These are phyloP conservation scores for Trachelipus rathkii DNA, from an alignment of 1,140 invertebrate species.

Conservation along the genomic window DNA sequence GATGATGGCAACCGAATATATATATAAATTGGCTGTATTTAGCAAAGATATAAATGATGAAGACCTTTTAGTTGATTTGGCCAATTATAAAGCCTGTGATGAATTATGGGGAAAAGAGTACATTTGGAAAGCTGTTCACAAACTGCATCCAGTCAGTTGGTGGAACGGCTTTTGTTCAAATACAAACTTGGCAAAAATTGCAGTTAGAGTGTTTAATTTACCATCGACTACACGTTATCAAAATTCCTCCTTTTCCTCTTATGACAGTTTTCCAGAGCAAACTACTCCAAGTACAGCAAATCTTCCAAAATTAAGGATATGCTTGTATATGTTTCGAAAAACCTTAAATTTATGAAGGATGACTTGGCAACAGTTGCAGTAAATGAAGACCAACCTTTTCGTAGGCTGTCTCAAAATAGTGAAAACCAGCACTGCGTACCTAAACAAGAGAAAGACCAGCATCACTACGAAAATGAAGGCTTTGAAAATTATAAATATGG, in stretches of 20 bases:
- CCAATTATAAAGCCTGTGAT: constrained; percentile 1
- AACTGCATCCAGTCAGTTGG: constrained; percentile 2
- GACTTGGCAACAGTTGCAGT: neutral
- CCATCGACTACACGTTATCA: neutral
- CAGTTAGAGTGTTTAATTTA: neutral
- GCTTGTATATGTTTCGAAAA: neutral
- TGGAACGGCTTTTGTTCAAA: neutral
- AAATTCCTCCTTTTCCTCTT: neutral
- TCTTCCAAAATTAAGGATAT: neutral
- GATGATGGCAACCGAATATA: neutral
- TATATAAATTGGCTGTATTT: constrained; percentile 2
- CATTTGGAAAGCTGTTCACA: constrained; percentile 2
- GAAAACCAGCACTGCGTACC: neutral
- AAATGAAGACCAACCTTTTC: neutral
- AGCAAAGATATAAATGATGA: constrained; percentile 2
- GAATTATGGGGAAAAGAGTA: neutral
- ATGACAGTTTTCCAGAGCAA: neutral
- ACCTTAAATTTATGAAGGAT: neutral
- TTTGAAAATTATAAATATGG: neutral
- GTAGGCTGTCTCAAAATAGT: neutral
- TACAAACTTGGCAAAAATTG: neutral
- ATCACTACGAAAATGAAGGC: neutral
- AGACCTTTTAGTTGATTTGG: constrained; percentile 3
- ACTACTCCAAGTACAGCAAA: neutral
- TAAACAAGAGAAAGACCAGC: neutral